phyloP scores from a whole-genome alignment of 2,888 invertebrate species.

The Disparrhopalites patrizii region DNA sequence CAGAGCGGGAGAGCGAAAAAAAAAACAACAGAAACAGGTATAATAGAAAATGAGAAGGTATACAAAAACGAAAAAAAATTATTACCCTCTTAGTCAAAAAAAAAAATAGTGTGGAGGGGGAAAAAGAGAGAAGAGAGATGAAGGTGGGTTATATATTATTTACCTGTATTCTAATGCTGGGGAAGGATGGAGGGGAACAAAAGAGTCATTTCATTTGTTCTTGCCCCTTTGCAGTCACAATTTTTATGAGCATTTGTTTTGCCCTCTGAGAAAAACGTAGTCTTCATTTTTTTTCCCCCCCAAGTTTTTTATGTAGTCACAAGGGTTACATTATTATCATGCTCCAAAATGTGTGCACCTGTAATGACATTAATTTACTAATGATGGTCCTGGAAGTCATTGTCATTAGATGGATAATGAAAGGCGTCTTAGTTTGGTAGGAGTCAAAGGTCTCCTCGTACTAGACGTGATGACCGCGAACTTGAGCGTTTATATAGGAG shows the following conservation, averaged over 20 bases:
- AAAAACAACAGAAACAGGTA: too few relatives aligned
- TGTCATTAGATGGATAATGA: conserved; percentile 34
- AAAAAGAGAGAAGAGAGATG: too few relatives aligned
- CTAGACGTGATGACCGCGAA: conserved; percentile 11
- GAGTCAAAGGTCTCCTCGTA: conserved; percentile 22
- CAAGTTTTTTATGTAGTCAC: too few relatives aligned
- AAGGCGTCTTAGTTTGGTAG: conserved; percentile 35
- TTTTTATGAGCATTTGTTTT: conserved; percentile 25
- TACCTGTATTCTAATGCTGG: too few relatives aligned
- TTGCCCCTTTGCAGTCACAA: too few relatives aligned
- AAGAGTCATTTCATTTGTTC: conserved; percentile 28
- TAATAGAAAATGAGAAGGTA: too few relatives aligned
- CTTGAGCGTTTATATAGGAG: not conserved
- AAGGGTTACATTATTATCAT: too few relatives aligned
- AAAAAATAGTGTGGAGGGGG: conserved; percentile 1
- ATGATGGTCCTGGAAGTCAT: conserved; percentile 43
- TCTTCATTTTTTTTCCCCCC: too few relatives aligned
- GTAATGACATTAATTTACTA: conserved; percentile 49
- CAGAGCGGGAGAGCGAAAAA: too few relatives aligned
- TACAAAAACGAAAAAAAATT: not conserved
- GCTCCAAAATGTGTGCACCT: conserved; percentile 19
- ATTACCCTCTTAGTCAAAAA: conserved; percentile 2
- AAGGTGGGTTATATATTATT: too few relatives aligned
- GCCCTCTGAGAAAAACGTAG: conserved; percentile 20
- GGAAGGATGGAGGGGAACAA: conserved; percentile 5